Evolutionary conservation across 2,888 invertebrate species (phyloP).

Genomic region (Dendrolimus houi): DNA sequence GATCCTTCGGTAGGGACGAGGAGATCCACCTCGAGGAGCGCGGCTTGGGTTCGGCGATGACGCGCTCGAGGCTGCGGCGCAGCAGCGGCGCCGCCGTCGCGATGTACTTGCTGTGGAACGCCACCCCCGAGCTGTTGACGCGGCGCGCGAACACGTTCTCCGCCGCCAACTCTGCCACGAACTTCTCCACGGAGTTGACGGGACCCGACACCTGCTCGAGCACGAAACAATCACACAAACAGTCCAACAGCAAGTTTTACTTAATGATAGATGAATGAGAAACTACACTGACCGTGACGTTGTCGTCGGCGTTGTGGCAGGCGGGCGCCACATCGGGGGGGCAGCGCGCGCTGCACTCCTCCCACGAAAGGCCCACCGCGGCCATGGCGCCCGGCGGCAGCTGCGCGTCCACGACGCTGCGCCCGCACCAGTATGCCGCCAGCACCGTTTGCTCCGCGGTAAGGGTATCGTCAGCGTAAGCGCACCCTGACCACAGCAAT

Average conservation of each 20-base stretch:
- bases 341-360: constrained; percentile 83
- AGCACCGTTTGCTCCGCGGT: constrained; percentile 95
- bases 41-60: constrained; percentile 87
- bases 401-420: constrained; percentile 85
- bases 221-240: too few relatives aligned
- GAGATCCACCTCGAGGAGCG: constrained; percentile 93
- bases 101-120: constrained; percentile 96
- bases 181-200: constrained; percentile 78
- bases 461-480: constrained; percentile 97
- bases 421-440: constrained; percentile 95
- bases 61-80: constrained; percentile 84
- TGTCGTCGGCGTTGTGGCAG: constrained; percentile 96
- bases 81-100: constrained; percentile 89
- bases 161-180: constrained; percentile 81
- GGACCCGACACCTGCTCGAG: constrained; percentile 86
- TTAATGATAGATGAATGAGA: too few relatives aligned
- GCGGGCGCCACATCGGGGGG: constrained; percentile 90
- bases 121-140: constrained; percentile 91
- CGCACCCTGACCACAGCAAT: constrained; percentile 80
- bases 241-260: too few relatives aligned
- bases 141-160: constrained; percentile 89
- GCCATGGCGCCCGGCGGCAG: constrained; percentile 91
- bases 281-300: constrained; percentile 80
- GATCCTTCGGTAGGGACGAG: constrained; percentile 91
- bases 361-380: constrained; percentile 93